Percentiles rank a stretch among this genome's conserved stretches.
These are phyloP conservation scores for Smutsia gigantea DNA, from an alignment of 2,797 vertebrate species.

Conservation along the genomic window DNA sequence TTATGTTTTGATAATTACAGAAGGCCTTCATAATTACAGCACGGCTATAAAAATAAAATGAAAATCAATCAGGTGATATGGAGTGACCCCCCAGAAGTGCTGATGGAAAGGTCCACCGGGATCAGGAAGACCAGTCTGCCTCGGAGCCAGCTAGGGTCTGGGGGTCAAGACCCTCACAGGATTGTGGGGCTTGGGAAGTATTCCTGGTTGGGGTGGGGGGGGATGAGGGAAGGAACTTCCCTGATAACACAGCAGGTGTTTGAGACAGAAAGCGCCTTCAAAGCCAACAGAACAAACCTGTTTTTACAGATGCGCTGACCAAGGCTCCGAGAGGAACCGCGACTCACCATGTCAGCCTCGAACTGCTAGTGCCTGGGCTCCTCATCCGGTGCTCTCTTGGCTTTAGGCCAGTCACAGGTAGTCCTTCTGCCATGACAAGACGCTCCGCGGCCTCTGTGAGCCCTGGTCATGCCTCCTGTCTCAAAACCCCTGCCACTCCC, in stretches of 20 bases:
- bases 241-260: background rate
- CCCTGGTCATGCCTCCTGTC: background rate
- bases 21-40: conserved; percentile 92
- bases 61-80: conserved; percentile 81
- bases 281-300: background rate
- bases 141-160: background rate
- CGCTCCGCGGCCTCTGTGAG: too few relatives aligned
- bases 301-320: background rate
- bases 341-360: background rate
- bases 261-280: background rate
- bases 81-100: conserved; percentile 60
- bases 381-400: background rate
- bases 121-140: background rate
- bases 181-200: rapidly evolving
- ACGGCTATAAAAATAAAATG: conserved; percentile 82
- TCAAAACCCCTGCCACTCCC: background rate
- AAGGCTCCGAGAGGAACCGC: background rate
- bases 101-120: conserved; percentile 29
- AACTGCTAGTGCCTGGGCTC: background rate
- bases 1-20: conserved; percentile 93
- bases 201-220: background rate
- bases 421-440: background rate
- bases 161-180: background rate
- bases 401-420: rapidly evolving
- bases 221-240: background rate